Evolutionary conservation across 2,888 invertebrate genomes (phyloP).

Genomic region (Phragmatobia fuliginosa): DNA sequence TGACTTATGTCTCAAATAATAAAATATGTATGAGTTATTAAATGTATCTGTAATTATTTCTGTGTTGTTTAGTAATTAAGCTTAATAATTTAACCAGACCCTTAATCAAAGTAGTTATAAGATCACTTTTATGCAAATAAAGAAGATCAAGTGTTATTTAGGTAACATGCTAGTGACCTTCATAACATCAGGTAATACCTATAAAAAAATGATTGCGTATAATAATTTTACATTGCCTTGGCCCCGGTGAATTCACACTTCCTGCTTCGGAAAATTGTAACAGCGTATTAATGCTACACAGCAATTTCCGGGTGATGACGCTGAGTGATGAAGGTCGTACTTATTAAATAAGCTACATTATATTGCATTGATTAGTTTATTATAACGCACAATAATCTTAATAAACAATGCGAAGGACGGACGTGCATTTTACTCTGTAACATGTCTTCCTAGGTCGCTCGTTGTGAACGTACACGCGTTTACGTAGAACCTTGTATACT

Average conservation of each 20-base stretch:
- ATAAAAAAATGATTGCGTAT: slow-evolving; percentile 60
- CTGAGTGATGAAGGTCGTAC: slow-evolving; percentile 71
- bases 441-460: slow-evolving; percentile 1
- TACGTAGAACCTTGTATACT: slow-evolving; percentile 7
- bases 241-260: slow-evolving; percentile 72
- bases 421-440: slow-evolving; percentile 23
- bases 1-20: background rate
- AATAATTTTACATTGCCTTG: slow-evolving; percentile 80
- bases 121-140: slow-evolving; percentile 15
- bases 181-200: slow-evolving; percentile 43
- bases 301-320: slow-evolving; percentile 82
- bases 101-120: too few species aligned
- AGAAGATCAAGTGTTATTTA: slow-evolving; percentile 41
- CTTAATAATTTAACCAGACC: too few species aligned
- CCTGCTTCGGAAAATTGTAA: slow-evolving; percentile 85
- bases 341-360: slow-evolving; percentile 63
- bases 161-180: slow-evolving; percentile 41
- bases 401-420: slow-evolving; percentile 33
- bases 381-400: slow-evolving; percentile 47
- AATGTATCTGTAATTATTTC: too few species aligned
- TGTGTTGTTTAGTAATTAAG: too few species aligned
- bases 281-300: slow-evolving; percentile 73
- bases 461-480: slow-evolving; percentile 7
- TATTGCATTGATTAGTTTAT: slow-evolving; percentile 59
- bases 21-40: too few species aligned